These are phyloP conservation scores for Sarcophaga variegata DNA, from an alignment of 2,888 invertebrate species.

Conservation along the genomic window DNA sequence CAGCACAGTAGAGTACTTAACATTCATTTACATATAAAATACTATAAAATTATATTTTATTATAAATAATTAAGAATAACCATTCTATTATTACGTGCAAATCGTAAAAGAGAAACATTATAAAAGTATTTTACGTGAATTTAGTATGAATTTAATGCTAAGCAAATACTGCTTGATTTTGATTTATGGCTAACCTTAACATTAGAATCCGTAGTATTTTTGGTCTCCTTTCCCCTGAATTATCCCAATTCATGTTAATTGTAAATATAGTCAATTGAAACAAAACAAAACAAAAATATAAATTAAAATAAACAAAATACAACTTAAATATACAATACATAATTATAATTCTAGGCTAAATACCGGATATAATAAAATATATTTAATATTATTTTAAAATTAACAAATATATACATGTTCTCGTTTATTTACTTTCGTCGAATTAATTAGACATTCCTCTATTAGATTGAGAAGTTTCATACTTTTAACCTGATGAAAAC, in stretches of 20 bases:
- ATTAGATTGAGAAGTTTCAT: no score
- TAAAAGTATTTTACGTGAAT: slow-evolving; percentile 12
- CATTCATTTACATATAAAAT: no score
- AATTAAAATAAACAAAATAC: neutral
- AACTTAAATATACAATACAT: neutral
- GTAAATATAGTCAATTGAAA: slow-evolving; percentile 23
- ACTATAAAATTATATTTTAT: neutral
- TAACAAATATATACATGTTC: no score
- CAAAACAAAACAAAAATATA: slow-evolving; percentile 1
- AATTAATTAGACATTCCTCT: no score
- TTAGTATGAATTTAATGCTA: slow-evolving; percentile 17
- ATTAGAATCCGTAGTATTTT: neutral
- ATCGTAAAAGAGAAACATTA: neutral
- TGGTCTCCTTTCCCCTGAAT: neutral
- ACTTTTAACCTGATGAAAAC: no score
- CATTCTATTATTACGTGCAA: neutral
- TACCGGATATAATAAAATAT: neutral
- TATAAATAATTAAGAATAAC: neutral
- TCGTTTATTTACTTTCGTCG: no score
- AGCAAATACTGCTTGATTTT: neutral
- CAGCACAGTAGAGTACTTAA: no score
- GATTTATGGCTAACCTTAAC: neutral
- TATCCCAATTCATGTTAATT: neutral
- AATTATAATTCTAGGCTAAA: neutral
- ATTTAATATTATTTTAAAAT: neutral